phyloP scores from a whole-genome alignment of 2,113 vertebrate genomes.

The Sterna hirundo region DNA sequence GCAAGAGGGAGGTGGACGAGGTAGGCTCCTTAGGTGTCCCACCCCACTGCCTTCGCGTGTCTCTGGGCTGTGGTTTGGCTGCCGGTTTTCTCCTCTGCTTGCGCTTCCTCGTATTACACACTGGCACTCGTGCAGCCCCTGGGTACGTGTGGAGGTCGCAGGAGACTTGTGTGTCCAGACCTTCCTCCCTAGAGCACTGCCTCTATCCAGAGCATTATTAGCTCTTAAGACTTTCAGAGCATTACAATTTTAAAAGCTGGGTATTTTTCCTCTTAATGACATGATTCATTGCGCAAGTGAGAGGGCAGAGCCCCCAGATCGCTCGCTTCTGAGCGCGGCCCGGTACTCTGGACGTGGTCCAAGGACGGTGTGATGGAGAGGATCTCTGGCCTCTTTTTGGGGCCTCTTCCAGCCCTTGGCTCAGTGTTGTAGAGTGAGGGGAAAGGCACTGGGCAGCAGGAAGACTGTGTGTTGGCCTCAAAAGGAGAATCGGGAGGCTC shows the following conservation, averaged over 20 bases:
- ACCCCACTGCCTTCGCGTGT: accelerated
- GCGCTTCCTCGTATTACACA: accelerated
- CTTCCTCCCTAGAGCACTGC: background rate
- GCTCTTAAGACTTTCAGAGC: background rate
- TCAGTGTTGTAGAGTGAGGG: background rate
- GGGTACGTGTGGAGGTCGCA: accelerated
- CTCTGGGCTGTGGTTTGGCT: background rate
- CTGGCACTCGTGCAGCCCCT: accelerated
- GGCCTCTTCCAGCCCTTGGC: background rate
- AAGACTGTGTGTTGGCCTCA: background rate
- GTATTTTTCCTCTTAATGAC: background rate
- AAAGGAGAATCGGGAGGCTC: background rate
- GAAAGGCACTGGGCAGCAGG: background rate
- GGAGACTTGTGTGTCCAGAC: accelerated
- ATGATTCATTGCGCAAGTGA: accelerated
- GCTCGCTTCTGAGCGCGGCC: background rate
- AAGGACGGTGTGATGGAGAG: background rate
- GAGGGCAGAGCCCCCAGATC: background rate
- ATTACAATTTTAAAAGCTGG: background rate
- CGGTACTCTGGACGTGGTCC: background rate
- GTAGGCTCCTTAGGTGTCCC: constrained; percentile 56
- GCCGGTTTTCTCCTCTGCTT: background rate
- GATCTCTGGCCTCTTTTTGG: no score
- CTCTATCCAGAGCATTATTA: background rate
- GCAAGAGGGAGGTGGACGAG: constrained; percentile 85